Conservation (phyloP, 2,888 invertebrate species). For the Macaria notata region DNA sequence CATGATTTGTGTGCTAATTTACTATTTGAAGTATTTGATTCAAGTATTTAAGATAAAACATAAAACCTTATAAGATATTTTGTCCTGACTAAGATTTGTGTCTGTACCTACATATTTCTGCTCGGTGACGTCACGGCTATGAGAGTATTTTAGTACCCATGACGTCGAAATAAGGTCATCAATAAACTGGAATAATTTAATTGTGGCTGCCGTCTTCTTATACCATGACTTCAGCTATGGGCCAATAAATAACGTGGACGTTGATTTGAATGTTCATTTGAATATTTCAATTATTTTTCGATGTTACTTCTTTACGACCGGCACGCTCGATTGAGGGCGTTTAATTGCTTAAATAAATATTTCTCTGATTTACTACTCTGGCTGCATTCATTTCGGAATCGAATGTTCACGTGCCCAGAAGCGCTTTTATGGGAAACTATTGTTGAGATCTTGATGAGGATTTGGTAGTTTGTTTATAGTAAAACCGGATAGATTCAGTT, state of each 20-base stretch:
- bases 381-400: slow-evolving; percentile 20
- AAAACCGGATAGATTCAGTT: background rate
- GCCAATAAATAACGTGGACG: slow-evolving; percentile 32
- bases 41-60: no score
- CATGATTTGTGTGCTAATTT: no score
- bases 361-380: slow-evolving; percentile 44
- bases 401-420: slow-evolving; percentile 7
- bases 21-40: no score
- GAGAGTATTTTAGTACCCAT: no score
- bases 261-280: slow-evolving; percentile 36
- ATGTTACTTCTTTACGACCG: slow-evolving; percentile 42
- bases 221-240: slow-evolving; percentile 28
- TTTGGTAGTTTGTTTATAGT: background rate
- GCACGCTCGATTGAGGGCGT: slow-evolving; percentile 48
- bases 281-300: slow-evolving; percentile 53
- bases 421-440: slow-evolving; percentile 5
- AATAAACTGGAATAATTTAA: no score
- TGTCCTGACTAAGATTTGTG: no score
- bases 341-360: slow-evolving; percentile 60
- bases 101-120: no score
- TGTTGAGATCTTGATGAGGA: background rate
- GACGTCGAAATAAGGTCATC: no score
- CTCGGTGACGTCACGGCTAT: no score
- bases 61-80: no score
- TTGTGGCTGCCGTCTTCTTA: no score